A percentile compares a stretch with the other conserved stretches of the same genome.
Conservation (phyloP, 1,140 invertebrate species). For the Phortica variegata region DNA sequence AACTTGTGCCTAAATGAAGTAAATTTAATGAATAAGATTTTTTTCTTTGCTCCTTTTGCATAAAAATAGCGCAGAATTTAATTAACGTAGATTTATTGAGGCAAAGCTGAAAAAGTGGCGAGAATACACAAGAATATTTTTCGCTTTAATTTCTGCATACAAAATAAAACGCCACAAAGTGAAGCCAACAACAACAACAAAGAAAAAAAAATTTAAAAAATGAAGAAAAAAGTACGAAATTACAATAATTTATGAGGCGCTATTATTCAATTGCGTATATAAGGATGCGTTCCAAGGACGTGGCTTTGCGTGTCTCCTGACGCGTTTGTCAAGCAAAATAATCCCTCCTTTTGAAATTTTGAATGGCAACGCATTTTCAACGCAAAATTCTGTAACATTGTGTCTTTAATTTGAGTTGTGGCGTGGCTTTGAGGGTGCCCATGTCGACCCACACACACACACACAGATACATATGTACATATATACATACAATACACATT, state of each 20-base stretch:
- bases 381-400: too few relatives aligned
- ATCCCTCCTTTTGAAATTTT: too few relatives aligned
- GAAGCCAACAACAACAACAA: slow-evolving; percentile 1
- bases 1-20: slow-evolving; percentile 20
- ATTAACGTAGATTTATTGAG: slow-evolving; percentile 1
- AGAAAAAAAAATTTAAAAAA: not conserved
- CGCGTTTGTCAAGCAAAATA: too few relatives aligned
- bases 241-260: slow-evolving; percentile 34
- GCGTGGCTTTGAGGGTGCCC: too few relatives aligned
- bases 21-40: slow-evolving; percentile 33
- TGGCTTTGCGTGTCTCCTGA: not conserved
- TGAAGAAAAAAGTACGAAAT: slow-evolving; percentile 7
- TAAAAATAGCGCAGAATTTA: slow-evolving; percentile 24
- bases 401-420: slow-evolving; percentile 34
- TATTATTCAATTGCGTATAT: slow-evolving; percentile 29
- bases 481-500: too few relatives aligned
- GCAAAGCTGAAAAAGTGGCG: slow-evolving; percentile 5
- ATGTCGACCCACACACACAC: too few relatives aligned
- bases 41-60: slow-evolving; percentile 11
- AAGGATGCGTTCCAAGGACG: slow-evolving; percentile 20
- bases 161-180: not conserved
- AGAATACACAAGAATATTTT: not conserved
- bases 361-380: too few relatives aligned
- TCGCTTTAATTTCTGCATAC: slow-evolving; percentile 28
- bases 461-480: too few relatives aligned